These are phyloP conservation scores for Melanaphis sacchari DNA, from an alignment of 1,140 invertebrate genomes.

Conservation along the genomic window DNA sequence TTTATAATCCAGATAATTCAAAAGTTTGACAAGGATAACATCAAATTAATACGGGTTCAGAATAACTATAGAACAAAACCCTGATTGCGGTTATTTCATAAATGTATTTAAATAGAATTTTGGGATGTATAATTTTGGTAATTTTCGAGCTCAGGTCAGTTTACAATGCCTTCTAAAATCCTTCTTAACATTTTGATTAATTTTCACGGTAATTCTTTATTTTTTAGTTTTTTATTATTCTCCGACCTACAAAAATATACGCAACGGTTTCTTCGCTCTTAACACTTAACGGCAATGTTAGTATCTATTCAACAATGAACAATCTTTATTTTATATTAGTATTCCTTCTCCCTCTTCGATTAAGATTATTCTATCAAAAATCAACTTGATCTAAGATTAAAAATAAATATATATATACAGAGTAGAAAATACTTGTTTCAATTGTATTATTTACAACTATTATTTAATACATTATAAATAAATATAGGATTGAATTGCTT, in stretches of 20 bases:
- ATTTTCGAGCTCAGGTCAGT: neutral
- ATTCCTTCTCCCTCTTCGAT: neutral
- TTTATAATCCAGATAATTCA: conserved; percentile 1
- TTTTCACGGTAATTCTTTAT: neutral
- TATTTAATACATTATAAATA: neutral
- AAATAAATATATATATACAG: neutral
- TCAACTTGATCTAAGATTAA: neutral
- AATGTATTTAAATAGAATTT: neutral
- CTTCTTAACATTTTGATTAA: conserved; percentile 23
- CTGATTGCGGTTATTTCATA: neutral
- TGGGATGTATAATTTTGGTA: neutral
- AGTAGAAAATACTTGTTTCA: neutral
- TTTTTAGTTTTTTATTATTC: neutral
- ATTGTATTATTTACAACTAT: neutral
- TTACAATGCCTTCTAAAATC: neutral
- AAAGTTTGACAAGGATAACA: neutral
- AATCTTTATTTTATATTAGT: neutral
- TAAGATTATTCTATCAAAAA: neutral
- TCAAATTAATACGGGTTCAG: neutral
- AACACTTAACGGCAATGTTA: neutral
- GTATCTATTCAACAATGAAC: neutral
- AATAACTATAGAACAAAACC: neutral
- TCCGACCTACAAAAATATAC: neutral
- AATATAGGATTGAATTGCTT: neutral
- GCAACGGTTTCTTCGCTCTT: neutral